Conservation (phyloP, 53 echinoderm and acorn worm species). For the Zoroaster sp. region DNA sequence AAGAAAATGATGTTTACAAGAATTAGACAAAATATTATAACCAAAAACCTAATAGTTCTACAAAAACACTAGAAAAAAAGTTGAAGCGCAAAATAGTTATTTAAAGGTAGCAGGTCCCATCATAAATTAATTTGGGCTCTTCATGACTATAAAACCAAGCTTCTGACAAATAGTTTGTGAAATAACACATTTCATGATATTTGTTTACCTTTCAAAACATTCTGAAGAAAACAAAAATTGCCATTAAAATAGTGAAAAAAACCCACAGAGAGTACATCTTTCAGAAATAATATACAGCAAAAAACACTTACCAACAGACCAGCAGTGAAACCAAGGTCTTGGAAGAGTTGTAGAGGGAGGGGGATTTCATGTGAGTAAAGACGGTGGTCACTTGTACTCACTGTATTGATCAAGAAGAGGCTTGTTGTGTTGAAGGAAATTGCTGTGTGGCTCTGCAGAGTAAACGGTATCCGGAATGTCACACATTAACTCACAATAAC, state of each 20-base stretch:
- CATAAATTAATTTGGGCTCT: too few species aligned
- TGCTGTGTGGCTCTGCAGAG: constrained; percentile 14
- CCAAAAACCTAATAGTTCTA: too few species aligned
- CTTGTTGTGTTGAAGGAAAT: constrained; percentile 16
- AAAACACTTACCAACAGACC: background rate
- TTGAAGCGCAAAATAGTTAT: too few species aligned
- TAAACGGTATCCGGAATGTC: background rate
- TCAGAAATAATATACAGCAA: background rate
- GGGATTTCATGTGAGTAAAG: background rate
- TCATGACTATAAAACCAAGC: too few species aligned
- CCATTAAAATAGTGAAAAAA: background rate
- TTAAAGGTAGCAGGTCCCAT: too few species aligned
- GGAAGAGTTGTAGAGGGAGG: background rate
- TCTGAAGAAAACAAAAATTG: too few species aligned
- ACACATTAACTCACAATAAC: background rate
- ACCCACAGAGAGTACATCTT: background rate
- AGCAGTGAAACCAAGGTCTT: background rate
- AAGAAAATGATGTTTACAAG: background rate
- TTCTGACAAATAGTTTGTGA: too few species aligned
- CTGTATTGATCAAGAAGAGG: constrained; percentile 12
- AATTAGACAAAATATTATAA: background rate
- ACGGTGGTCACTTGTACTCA: background rate
- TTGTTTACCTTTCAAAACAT: too few species aligned
- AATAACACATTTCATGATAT: too few species aligned
- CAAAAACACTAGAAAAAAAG: too few species aligned